Conservation (phyloP, 2,113 vertebrate genomes). For the Penelope pileata region DNA sequence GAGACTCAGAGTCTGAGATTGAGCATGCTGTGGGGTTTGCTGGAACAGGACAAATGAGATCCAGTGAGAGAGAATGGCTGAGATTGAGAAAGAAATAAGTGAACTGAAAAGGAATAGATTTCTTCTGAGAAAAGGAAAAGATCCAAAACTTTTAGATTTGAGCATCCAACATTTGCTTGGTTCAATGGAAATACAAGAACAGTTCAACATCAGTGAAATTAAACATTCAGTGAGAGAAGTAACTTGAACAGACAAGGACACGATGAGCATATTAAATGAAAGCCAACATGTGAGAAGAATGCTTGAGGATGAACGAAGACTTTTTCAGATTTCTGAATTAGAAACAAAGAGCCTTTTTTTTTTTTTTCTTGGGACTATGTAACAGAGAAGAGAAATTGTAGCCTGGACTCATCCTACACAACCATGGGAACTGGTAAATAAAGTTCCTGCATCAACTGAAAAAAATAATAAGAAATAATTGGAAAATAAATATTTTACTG, state of each 20-base stretch:
- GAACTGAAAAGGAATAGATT: not conserved
- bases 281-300: not conserved
- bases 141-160: not conserved
- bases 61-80: not conserved
- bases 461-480: not conserved
- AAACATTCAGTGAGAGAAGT: not conserved
- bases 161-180: not conserved
- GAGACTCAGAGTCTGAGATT: not conserved
- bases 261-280: not conserved
- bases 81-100: not conserved
- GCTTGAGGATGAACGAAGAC: not conserved
- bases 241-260: not conserved
- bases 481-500: slow-evolving; percentile 6
- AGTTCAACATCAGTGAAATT: not conserved
- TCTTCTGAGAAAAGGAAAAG: not conserved
- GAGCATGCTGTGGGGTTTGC: not conserved
- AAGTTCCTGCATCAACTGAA: not conserved
- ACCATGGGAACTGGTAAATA: not conserved
- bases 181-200: not conserved
- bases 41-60: not conserved
- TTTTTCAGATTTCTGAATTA: not conserved
- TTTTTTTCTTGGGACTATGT: not conserved
- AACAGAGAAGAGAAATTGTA: not conserved
- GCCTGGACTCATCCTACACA: not conserved
- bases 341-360: not conserved